Percentiles rank a stretch among this genome's conserved stretches.
Conservation (phyloP, 2,113 vertebrate genomes). For the Psittacus erithacus region DNA sequence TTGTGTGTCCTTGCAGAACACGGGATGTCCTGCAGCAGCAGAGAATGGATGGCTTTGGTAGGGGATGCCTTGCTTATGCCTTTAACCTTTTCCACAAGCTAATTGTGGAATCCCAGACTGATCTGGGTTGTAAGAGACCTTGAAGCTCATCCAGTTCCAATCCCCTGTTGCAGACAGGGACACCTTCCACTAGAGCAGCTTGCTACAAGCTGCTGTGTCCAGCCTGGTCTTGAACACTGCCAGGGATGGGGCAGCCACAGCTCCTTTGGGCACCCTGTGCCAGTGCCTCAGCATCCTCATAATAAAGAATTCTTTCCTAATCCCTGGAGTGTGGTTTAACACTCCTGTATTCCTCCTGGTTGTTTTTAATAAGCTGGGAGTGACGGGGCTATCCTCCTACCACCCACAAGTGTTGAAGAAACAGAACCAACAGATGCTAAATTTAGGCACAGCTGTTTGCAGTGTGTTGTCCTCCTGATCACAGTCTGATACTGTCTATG, state of each 20-base stretch:
- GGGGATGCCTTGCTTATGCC: not conserved
- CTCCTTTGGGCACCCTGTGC: not conserved
- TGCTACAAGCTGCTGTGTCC: not conserved
- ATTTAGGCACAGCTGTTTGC: slow-evolving; percentile 49
- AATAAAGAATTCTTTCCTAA: not conserved
- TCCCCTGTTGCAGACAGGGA: not conserved
- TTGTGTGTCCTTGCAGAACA: accelerated
- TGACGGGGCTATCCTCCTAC: not conserved
- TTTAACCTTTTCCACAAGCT: not conserved
- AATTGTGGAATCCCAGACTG: not conserved
- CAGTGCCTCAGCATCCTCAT: not conserved
- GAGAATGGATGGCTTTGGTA: accelerated
- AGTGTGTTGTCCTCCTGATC: slow-evolving; percentile 27
- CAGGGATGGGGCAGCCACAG: not conserved
- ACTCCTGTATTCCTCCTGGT: not conserved
- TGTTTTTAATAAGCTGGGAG: slow-evolving; percentile 32
- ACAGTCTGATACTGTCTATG: slow-evolving; percentile 39
- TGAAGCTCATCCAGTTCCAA: not conserved
- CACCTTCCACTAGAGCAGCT: not conserved
- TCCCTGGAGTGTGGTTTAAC: not conserved
- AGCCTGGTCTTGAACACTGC: not conserved
- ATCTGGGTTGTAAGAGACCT: not conserved
- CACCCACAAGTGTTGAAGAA: not conserved
- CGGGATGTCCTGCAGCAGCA: not conserved
- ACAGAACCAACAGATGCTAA: slow-evolving; percentile 52